Percentiles rank a stretch among this genome's conserved stretches.
Conservation (phyloP, 2,888 invertebrate species). For the Hyles lineata region DNA sequence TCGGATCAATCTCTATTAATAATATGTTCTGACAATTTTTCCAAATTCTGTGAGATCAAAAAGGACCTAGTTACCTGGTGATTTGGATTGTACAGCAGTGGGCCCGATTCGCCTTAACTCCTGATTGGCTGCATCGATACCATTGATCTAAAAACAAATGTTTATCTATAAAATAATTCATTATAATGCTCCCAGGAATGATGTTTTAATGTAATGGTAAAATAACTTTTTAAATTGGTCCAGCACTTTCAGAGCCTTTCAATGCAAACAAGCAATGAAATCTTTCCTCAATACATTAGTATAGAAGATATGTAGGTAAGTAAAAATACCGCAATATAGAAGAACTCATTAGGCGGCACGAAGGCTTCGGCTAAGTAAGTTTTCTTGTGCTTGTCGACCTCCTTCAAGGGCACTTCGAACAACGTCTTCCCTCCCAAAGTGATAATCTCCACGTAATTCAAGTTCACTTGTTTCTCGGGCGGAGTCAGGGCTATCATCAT, state of each 20-base stretch:
- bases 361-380: constrained; percentile 85
- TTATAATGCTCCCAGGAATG: background rate
- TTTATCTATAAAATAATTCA: background rate
- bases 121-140: constrained; percentile 85
- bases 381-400: constrained; percentile 47
- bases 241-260: too few species aligned
- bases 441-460: constrained; percentile 66
- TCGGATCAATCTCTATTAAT: background rate
- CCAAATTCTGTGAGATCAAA: too few species aligned
- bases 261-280: too few species aligned
- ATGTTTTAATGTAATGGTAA: too few species aligned
- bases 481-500: constrained; percentile 65
- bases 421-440: constrained; percentile 61
- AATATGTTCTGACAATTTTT: too few species aligned
- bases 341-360: constrained; percentile 86
- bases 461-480: constrained; percentile 50
- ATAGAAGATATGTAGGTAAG: too few species aligned
- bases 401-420: constrained; percentile 69
- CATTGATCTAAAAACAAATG: constrained; percentile 81
- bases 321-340: constrained; percentile 86
- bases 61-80: constrained; percentile 69
- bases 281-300: too few species aligned
- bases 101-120: constrained; percentile 86
- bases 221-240: too few species aligned
- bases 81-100: constrained; percentile 87